phyloP scores from a whole-genome alignment of 2,888 invertebrate species.

The Thelaira solivaga region DNA sequence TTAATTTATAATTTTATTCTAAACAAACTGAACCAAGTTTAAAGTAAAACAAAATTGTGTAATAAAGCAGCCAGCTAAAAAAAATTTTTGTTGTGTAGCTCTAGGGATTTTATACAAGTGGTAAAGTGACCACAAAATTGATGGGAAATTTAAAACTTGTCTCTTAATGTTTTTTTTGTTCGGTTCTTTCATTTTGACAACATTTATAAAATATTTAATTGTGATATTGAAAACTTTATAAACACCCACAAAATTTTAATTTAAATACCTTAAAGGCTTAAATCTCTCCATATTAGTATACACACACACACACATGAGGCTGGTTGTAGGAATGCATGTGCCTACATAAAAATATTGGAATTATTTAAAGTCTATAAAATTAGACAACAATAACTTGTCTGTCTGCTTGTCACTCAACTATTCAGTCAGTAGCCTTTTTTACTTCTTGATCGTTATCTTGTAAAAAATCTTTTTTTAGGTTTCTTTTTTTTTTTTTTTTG shows the following conservation, averaged over 20 bases:
- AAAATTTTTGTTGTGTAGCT: too few relatives aligned
- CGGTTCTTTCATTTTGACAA: too few relatives aligned
- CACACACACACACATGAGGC: neutral
- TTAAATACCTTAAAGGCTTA: neutral
- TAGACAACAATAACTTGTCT: constrained; percentile 2
- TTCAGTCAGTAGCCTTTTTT: neutral
- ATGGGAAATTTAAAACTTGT: too few relatives aligned
- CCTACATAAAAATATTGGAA: neutral
- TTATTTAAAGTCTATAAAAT: neutral
- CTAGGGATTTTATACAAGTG: too few relatives aligned
- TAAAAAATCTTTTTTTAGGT: neutral
- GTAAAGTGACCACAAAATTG: too few relatives aligned
- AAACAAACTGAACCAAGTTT: too few relatives aligned
- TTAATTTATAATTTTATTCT: too few relatives aligned
- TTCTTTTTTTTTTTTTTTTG: neutral
- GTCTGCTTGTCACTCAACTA: too few relatives aligned
- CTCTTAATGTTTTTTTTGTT: neutral
- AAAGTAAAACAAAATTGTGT: too few relatives aligned
- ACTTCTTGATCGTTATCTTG: constrained; percentile 23
- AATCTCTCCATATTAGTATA: neutral
- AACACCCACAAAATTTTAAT: neutral
- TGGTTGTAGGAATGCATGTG: too few relatives aligned
- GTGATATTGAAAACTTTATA: neutral
- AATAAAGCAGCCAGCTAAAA: too few relatives aligned
- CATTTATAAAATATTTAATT: too few relatives aligned